Evolutionary conservation across 2,113 vertebrate genomes (phyloP), one percentile per base, ranked within the genome.

Genomic region (Polypterus bichir): DNA sequence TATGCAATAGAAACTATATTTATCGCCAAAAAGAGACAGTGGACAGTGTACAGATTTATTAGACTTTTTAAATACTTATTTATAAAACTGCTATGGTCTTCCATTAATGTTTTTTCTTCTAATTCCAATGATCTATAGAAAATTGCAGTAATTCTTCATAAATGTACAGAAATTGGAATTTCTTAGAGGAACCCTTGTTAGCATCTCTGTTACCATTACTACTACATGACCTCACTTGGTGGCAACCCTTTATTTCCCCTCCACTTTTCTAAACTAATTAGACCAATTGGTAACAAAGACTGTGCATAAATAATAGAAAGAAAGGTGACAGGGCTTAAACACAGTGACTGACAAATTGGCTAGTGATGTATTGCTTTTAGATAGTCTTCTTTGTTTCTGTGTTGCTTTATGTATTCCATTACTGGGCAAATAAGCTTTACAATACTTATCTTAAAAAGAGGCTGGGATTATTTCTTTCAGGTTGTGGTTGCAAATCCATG

Each of bases 311-410:
- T 86, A 82, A 86, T 81, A 74, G 68, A 79, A 80, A 71, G 71
- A 75, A 67, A 68, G 68, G 72, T 74, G 76, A 72, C 70, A 74
- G 70, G 72, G 72, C 69, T 75, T 70, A 68, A 83, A 71, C 71
- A 69, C 74, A 57, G 71, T 70, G 62, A 69, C 68, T 85, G 79
- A 82, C 78, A 77, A 80, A 79, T 79, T 74, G 76, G 74, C 77
- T 70, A 73, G 70, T 81, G 80, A 85, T 81, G 67, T 76, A 81
- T 85, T 80, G 65, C 74, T 79, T 78, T 82, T 85, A 86, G 77
- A 74, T 80, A 78, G 76, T 68, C 57, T 48, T 79, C 76, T 57
- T 66, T 82, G 78, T 81, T 77, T 79, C 76, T 57, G 67, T 82
- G 78, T 81, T 77, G 75, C 75, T 81, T 79, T 79, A 82, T 79